phyloP scores from a whole-genome alignment of 1,140 invertebrate species.

The Drosophila busckii region DNA sequence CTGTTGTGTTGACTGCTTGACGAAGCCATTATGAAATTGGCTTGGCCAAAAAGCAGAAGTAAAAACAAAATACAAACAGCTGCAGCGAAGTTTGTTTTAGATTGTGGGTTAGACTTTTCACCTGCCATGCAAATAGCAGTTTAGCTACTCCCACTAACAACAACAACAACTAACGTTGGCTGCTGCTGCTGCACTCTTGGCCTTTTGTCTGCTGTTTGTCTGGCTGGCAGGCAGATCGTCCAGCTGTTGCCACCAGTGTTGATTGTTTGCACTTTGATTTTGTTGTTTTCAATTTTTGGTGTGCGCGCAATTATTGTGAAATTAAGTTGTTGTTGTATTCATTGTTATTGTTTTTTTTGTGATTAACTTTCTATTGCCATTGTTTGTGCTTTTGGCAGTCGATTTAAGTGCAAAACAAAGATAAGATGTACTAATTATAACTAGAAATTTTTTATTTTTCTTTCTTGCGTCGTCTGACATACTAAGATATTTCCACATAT shows the following conservation, averaged over 20 bases:
- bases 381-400: conserved; percentile 27
- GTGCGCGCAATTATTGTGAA: conserved; percentile 64
- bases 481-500: conserved; percentile 33
- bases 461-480: conserved; percentile 40
- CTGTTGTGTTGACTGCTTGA: conserved; percentile 27
- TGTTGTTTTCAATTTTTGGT: conserved; percentile 59
- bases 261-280: conserved; percentile 65
- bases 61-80: conserved; percentile 38
- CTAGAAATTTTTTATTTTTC: conserved; percentile 44
- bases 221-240: conserved; percentile 17
- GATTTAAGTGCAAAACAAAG: conserved; percentile 53
- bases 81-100: conserved; percentile 71
- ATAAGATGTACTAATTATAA: conserved; percentile 66
- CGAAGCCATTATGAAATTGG: conserved; percentile 73
- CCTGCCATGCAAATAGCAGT: conserved; percentile 63
- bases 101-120: conserved; percentile 59
- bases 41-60: conserved; percentile 1
- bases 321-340: conserved; percentile 55
- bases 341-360: conserved; percentile 11
- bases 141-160: conserved; percentile 32
- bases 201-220: conserved; percentile 28
- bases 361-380: conserved; percentile 57
- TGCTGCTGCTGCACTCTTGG: neutral
- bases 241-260: conserved; percentile 68
- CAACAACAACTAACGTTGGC: neutral